Evolutionary conservation across 92 coral and sea anemone genomes (phyloP), one percentile per base, ranked within the genome.

Genomic region (Meandrina meandrites): DNA sequence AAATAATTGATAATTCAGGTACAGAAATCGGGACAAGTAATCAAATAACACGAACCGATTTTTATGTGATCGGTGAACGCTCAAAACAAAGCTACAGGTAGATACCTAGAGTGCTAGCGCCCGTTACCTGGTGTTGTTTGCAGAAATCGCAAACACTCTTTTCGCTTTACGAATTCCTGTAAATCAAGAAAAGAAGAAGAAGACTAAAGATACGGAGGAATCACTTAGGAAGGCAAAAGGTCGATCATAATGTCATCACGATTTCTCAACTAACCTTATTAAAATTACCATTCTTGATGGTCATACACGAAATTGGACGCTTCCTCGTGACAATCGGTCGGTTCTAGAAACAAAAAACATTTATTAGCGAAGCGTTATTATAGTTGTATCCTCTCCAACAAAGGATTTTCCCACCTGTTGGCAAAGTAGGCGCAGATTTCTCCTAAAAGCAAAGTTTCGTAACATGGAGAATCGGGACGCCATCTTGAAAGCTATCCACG

Each of bases 401-500:
- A 58, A 18, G 1, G 22, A 66, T 58, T 4, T 16, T 24, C 85
- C 87, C 19, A 90, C 93, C 74, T 87, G 88, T 31, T 54, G 30
- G 40, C 81, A 77, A 82, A 84, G 70, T 51, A 76, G 77, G 28
- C 81, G 93, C 34, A 87, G 58, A 79, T 76, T 78, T 77, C 89
- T 86, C 22, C 82, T 84, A 31, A 86, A 86, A 45, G 82, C 62
- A 69, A 90, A 84, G 58, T 78, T 75, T 80, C 86, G 78, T 27
- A 90, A 64, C 72, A 86, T 56, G 28, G 60, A 77, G 86, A 94
- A 35, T 70, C 95, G 88, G 81, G 94, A 87, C 87, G 98, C 96
- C 98, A 94, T 94, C 64, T 89, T 94, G 94, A 79, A 89, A 67
- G 83, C 42, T 13, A 66, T 54, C 84, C 87, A 91, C 96, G 94